Base-by-base conservation (phyloP, 2,113 vertebrate genomes). In the Lonchura striata region DNA sequence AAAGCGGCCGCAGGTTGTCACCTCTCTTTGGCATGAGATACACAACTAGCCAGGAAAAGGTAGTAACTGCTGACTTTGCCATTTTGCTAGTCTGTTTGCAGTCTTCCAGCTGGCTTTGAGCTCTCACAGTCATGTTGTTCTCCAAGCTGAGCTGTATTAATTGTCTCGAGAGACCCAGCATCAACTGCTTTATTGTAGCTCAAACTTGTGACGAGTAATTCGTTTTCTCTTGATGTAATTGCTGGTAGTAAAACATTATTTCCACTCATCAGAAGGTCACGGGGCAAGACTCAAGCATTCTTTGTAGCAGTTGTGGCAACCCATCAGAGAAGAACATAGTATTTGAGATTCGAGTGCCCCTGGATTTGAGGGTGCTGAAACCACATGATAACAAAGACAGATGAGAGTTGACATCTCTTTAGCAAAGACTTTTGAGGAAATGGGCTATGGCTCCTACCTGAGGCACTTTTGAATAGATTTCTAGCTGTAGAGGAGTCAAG, bases 121-220 rank as follows among this genome's bases (percentile, higher is more conserved):
- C 42, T 93, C 72, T 74, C 56, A 42, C 37, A 82, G 59, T 90
- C 42, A 16, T 66, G 54, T 78, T 89, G 47, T 88, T 94, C 91
- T 88, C 82, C 56, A 59, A 69, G 71, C 82, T 92, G 82, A 77
- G 49, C 53, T 93, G n/a, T 56, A 68, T 89, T 93, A 94, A 86
- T 95, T 89, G 90, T 79, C 94, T 79, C 42, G 0, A 60, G 91
- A 79, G 93, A 89, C 41, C 23, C 74, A 82, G 31, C 57, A 87
- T 92, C 84, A 77, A 63, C 66, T 87, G 75, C 81, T 85, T 96
- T 91, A 76, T 89, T 92, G 63, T 85, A 92, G 86, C 30, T 37
- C 81, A 87, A 69, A 76, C 61, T 82, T 82, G 61, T 1, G 24
- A 89, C 6, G 0, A 91, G 72, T 84, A 91, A 95, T 91, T 96